Base-by-base conservation (phyloP, 1,140 invertebrate species). In the Aphidius ervi region DNA sequence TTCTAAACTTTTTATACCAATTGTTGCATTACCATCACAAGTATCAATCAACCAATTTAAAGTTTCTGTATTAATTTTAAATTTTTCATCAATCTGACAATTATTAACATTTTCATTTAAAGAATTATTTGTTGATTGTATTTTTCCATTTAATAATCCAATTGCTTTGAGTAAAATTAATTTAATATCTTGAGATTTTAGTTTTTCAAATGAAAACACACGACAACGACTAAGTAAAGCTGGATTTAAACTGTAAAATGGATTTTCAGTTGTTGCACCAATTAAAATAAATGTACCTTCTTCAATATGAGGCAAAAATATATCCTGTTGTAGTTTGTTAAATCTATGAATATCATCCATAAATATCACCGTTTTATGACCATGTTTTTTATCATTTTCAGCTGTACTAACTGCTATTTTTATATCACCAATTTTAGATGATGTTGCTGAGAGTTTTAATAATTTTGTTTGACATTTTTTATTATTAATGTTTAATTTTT, bases 331-430 rank as follows among this genome's bases (percentile, higher is more conserved):
- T 53, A 85, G 74, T 79, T 93, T 93, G 74, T 93, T 94, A 67
- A 94, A 94, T 46, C 91, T 83, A 74, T 94, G 92, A 68, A 94
- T 92, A 78, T 94, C 92, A 82, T 94, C 92, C 84, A 94, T 87
- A 70, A 94, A 94, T 9, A 94, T 74, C 55, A 94, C 82, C 43
- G 91, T 93, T 68, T 83, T 84, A 63, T 86, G 82, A 61, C 86
- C 86, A 66, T 86, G 88, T 68, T 85, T 87, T 43, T 80, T 68
- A 68, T 93, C 88, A 76, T 87, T 90, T 71, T 86, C 84, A 9
- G 91, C 91, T 10, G 85, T 70, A 67, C 85, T 85, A 7, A 91
- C 83, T 1, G 86, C 81, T 76, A 90, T 87, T 71, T 89, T 90
- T 0, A 94, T 86, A 74, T 93, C 89, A 78, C 83, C 87, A 1